Conservation (phyloP, 2,888 invertebrate genomes). For the Tinea semifulvella region DNA sequence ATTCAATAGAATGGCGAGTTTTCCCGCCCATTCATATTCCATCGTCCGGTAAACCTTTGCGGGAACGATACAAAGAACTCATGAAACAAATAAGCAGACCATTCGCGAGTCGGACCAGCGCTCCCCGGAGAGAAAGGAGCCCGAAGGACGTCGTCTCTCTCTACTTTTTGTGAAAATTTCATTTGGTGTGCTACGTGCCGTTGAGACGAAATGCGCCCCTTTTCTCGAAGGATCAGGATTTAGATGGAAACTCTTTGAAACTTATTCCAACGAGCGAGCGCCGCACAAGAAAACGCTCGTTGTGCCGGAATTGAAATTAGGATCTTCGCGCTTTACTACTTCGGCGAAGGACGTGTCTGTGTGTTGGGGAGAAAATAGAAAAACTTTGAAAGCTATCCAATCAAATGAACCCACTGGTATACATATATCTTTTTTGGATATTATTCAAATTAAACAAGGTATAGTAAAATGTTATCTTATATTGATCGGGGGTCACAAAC, state of each 20-base stretch:
- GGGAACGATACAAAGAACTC: slow-evolving; percentile 25
- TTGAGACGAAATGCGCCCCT: slow-evolving; percentile 45
- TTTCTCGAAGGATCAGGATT: slow-evolving; percentile 36
- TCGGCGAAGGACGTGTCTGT: neutral
- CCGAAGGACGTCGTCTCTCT: slow-evolving; percentile 2
- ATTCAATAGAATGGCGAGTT: neutral
- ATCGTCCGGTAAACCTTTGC: neutral
- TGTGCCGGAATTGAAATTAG: slow-evolving; percentile 53
- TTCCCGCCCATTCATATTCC: neutral
- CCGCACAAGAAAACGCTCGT: slow-evolving; percentile 40
- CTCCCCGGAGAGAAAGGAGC: slow-evolving; percentile 26
- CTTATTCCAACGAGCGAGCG: slow-evolving; percentile 37
- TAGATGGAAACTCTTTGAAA: slow-evolving; percentile 40
- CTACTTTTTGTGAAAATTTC: slow-evolving; percentile 40
- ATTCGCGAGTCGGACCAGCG: slow-evolving; percentile 29
- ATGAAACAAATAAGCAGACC: slow-evolving; percentile 32
- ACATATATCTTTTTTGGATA: too few relatives aligned
- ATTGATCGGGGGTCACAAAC: too few relatives aligned
- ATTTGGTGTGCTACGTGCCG: slow-evolving; percentile 54
- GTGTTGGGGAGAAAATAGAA: slow-evolving; percentile 11
- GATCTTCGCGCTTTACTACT: slow-evolving; percentile 25
- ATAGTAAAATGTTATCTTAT: too few relatives aligned
- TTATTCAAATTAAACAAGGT: too few relatives aligned
- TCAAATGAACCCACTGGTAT: too few relatives aligned
- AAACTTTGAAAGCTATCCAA: neutral